Conservation (phyloP, 2,888 invertebrate genomes). For the Crocallis elinguaria region DNA sequence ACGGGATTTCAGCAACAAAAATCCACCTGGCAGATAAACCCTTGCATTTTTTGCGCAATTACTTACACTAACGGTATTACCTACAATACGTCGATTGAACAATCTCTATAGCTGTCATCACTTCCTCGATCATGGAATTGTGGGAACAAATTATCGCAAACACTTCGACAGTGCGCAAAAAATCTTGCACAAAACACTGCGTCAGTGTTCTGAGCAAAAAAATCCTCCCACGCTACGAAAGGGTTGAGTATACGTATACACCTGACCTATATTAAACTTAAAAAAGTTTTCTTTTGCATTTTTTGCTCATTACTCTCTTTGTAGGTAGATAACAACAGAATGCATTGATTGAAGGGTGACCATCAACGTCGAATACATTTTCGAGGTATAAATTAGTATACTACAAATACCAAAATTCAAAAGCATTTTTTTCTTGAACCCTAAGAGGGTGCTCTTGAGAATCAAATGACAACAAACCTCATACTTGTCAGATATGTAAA, state of each 20-base stretch:
- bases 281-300: slow-evolving; percentile 71
- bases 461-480: too few relatives aligned
- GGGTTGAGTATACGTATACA: slow-evolving; percentile 80
- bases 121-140: slow-evolving; percentile 74
- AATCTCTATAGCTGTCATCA: slow-evolving; percentile 76
- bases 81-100: slow-evolving; percentile 61
- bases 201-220: slow-evolving; percentile 57
- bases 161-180: slow-evolving; percentile 72
- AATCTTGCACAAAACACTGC: slow-evolving; percentile 71
- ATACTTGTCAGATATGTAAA: too few relatives aligned
- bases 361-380: slow-evolving; percentile 33
- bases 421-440: too few relatives aligned
- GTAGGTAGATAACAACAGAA: slow-evolving; percentile 56
- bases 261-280: slow-evolving; percentile 83
- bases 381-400: too few relatives aligned
- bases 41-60: slow-evolving; percentile 54
- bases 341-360: slow-evolving; percentile 60
- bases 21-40: slow-evolving; percentile 35
- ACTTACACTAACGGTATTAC: slow-evolving; percentile 43
- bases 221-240: slow-evolving; percentile 81
- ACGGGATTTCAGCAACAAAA: slow-evolving; percentile 5
- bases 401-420: too few relatives aligned
- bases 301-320: slow-evolving; percentile 76
- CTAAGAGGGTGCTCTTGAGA: too few relatives aligned
- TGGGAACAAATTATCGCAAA: slow-evolving; percentile 85